A percentile compares a stretch with the other conserved stretches of the same genome.
Conservation (phyloP, 2,113 vertebrate species). For the Pseudorhombus dupliciocellatus region DNA sequence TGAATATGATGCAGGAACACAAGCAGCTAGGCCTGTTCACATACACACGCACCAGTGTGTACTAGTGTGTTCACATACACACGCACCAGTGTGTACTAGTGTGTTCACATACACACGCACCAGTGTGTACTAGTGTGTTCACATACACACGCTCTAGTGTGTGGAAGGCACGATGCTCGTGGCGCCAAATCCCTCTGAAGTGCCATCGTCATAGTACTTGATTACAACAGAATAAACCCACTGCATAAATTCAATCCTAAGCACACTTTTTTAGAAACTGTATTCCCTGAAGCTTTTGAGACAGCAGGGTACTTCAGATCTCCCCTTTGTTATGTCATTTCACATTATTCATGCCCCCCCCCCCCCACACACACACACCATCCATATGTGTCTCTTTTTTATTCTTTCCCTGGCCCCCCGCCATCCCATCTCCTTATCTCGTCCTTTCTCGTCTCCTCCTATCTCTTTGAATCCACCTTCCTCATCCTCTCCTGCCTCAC, state of each 20-base stretch:
- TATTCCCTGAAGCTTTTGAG: conserved; percentile 27
- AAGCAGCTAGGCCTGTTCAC: too few relatives aligned
- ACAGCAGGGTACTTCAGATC: conserved; percentile 61
- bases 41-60: too few relatives aligned
- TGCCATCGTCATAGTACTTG: conserved; percentile 3
- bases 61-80: too few relatives aligned
- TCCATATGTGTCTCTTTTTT: conserved; percentile 28
- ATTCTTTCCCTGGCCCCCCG: conserved; percentile 26
- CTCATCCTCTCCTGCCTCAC: conserved; percentile 31
- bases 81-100: too few relatives aligned
- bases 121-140: conserved; percentile 39
- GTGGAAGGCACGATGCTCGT: not conserved
- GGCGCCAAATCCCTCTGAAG: conserved; percentile 3
- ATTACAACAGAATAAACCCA: conserved; percentile 39
- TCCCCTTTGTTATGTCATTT: conserved; percentile 55
- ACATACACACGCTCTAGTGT: not conserved
- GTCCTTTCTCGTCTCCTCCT: conserved; percentile 29
- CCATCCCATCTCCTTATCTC: conserved; percentile 49
- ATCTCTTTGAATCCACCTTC: conserved; percentile 40
- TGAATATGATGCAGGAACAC: conserved; percentile 25
- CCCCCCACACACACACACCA: conserved; percentile 11
- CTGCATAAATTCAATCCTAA: conserved; percentile 8
- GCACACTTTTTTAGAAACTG: conserved; percentile 16
- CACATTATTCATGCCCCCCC: conserved; percentile 57
- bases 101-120: conserved; percentile 22